Percentiles rank a stretch among this genome's conserved stretches.
Evolutionary conservation across 1,140 invertebrate genomes (phyloP).

Genomic region (Eueides isabella): DNA sequence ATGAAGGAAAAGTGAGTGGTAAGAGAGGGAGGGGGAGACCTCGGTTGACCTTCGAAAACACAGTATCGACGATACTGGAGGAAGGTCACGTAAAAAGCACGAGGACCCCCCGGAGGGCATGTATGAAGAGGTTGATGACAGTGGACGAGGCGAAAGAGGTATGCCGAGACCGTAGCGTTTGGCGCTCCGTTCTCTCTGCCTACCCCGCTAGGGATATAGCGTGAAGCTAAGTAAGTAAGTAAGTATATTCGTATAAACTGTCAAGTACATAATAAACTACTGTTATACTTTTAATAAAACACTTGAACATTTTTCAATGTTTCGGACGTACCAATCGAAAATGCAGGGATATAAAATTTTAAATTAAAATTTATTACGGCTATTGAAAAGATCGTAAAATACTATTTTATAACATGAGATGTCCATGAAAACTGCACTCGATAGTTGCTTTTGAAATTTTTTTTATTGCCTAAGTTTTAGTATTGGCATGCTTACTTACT

Average conservation of each 20-base stretch:
- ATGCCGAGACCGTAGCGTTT: no score
- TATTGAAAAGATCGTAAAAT: conserved; percentile 31
- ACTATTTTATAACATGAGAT: conserved; percentile 19
- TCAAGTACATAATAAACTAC: conserved; percentile 22
- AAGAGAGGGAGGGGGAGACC: no score
- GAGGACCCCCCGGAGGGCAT: no score
- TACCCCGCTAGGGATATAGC: no score
- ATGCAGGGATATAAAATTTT: conserved; percentile 32
- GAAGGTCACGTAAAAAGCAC: no score
- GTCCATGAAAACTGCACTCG: background rate
- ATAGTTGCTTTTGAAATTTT: background rate
- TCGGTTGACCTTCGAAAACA: no score
- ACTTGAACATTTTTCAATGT: conserved; percentile 28
- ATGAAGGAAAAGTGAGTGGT: no score
- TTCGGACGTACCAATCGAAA: conserved; percentile 25
- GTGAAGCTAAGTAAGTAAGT: no score
- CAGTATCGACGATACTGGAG: no score
- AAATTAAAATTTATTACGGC: conserved; percentile 35
- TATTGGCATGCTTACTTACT: background rate
- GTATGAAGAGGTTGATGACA: no score
- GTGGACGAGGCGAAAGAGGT: no score
- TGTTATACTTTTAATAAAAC: conserved; percentile 27
- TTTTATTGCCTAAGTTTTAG: background rate
- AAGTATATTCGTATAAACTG: background rate
- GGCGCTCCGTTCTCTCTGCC: no score